These are phyloP conservation scores for Pipistrellus kuhlii DNA, from an alignment of 2,797 vertebrate species.

Conservation along the genomic window DNA sequence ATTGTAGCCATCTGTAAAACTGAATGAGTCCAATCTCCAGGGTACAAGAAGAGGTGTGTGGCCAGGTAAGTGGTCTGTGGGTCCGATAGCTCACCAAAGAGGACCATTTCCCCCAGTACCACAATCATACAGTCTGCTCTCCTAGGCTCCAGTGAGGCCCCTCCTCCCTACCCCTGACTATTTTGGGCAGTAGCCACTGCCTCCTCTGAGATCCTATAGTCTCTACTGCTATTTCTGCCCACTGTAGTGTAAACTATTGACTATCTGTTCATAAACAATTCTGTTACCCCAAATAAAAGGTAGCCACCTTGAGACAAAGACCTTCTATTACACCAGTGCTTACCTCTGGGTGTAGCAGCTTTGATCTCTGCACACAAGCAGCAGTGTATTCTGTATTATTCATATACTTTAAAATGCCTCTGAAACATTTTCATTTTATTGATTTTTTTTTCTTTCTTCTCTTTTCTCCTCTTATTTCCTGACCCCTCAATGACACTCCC, in stretches of 20 bases:
- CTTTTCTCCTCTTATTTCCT: neutral
- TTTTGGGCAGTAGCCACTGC: neutral
- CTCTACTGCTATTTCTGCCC: neutral
- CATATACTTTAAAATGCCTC: neutral
- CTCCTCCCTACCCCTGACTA: too few species aligned
- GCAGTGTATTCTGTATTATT: neutral
- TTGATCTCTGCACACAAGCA: neutral
- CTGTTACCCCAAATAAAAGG: neutral
- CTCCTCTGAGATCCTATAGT: neutral
- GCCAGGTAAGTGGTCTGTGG: neutral
- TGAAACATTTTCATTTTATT: neutral
- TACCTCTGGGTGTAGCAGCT: neutral
- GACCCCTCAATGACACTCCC: neutral
- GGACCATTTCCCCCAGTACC: accelerated
- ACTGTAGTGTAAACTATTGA: neutral
- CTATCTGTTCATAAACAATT: neutral
- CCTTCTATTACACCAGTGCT: neutral
- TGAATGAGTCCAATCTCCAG: neutral
- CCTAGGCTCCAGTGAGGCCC: neutral
- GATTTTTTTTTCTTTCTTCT: slow-evolving; percentile 24
- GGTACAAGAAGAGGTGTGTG: neutral
- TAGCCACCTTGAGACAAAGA: neutral
- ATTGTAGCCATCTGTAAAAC: neutral
- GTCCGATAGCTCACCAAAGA: neutral
- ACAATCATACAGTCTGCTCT: neutral